Base-by-base conservation (phyloP, 2,797 vertebrate genomes). In the Zenarchopterus dispar region DNA sequence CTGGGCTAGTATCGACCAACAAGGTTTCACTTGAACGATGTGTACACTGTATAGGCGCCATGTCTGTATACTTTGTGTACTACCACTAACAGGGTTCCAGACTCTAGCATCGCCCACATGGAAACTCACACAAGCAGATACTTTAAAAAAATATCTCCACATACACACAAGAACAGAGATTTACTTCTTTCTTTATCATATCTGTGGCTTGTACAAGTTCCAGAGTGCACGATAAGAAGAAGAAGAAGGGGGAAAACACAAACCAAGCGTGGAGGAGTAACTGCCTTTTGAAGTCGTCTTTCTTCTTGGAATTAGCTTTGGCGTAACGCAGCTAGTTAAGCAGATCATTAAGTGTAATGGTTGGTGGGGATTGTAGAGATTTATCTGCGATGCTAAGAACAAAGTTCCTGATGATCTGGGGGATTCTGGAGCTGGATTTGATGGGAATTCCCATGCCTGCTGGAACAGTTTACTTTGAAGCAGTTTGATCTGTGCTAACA, bases 301-400 rank as follows among this genome's bases (percentile, higher is more conserved):
- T 88, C 78, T 85, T 88, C 87, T 85, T 69, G 69, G 78, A 82
- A 71, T 48, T 11, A 70, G 84, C 79, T 84, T 84, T 84, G 82
- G 88, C 83, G 58, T 85, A 87, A 81, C 74, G 49, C 47, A 23
- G 82, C 87, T 74, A 73, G 82, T 89, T 90, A 88, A 88, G 82
- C 85, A 88, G 86, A 83, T 88, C 92, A 92, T 92, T 93, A 92
- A 86, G 82, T 47, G 56, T 90, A 93, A 93, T 92, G 83, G 87
- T 70, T 78, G 80, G 77, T 80, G 78, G 84, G 82, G 90, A 91
- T 90, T 91, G 85, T 77, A 52, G 61, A 80, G 83, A 75, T 91
- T 92, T 92, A 91, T 88, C 86, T 88, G 75, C 82, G 79, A 89
- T 88, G 90, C 80, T 75, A 79, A 84, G 88, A 92, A 92, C 90